phyloP scores from a whole-genome alignment of 1,140 invertebrate species.

The Cephus cinctus region DNA sequence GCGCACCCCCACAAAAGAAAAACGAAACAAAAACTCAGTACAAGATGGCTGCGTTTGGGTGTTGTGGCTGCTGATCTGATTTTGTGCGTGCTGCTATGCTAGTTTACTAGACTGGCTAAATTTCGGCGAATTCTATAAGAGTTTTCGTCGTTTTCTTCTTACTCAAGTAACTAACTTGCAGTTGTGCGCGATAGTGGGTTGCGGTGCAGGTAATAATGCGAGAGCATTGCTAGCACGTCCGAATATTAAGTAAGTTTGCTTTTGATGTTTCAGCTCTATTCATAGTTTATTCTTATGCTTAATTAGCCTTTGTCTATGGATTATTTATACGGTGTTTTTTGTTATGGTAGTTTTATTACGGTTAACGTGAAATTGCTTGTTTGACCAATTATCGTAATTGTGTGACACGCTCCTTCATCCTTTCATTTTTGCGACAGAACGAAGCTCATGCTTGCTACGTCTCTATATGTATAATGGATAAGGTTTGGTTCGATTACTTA shows the following conservation, averaged over 20 bases:
- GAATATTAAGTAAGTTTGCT: no score
- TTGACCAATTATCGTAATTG: no score
- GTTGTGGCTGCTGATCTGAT: slow-evolving; percentile 39
- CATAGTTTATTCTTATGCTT: no score
- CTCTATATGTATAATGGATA: no score
- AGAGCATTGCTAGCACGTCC: slow-evolving; percentile 1
- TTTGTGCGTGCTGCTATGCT: background rate
- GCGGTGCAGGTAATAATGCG: no score
- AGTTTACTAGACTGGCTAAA: background rate
- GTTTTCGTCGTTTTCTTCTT: background rate
- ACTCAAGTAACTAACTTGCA: background rate
- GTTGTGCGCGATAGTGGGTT: background rate
- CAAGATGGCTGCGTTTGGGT: slow-evolving; percentile 50
- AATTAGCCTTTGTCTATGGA: slow-evolving; percentile 9
- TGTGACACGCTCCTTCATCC: no score
- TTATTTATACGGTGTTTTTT: background rate
- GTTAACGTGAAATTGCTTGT: no score
- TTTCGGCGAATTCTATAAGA: background rate
- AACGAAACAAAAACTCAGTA: slow-evolving; percentile 37
- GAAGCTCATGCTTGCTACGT: no score
- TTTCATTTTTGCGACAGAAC: no score
- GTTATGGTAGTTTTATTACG: background rate
- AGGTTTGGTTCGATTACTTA: no score
- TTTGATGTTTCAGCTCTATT: no score
- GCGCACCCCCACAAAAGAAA: slow-evolving; percentile 44